Conservation (phyloP, 2,888 invertebrate species). For the Thereva nobilitata region DNA sequence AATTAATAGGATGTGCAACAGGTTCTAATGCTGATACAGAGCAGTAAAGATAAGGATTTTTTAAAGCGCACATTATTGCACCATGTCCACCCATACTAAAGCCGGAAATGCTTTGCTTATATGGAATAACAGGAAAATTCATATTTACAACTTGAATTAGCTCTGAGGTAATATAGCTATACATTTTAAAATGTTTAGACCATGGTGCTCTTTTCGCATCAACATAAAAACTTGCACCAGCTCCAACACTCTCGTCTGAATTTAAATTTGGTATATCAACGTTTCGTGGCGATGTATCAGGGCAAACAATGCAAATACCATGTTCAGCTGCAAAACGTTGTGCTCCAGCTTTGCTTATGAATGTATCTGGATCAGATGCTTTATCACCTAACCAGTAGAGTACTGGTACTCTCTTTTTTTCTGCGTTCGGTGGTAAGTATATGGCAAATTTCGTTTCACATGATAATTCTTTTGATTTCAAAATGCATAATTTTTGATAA, state of each 20-base stretch:
- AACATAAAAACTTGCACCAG: slow-evolving; percentile 90
- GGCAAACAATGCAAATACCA: slow-evolving; percentile 81
- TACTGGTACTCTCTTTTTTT: slow-evolving; percentile 67
- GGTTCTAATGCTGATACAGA: slow-evolving; percentile 91
- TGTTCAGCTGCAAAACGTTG: slow-evolving; percentile 84
- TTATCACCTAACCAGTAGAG: slow-evolving; percentile 88
- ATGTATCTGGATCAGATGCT: slow-evolving; percentile 89
- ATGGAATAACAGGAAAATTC: slow-evolving; percentile 68
- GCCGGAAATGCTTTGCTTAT: slow-evolving; percentile 73
- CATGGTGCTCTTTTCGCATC: slow-evolving; percentile 86
- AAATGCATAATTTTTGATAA: slow-evolving; percentile 69
- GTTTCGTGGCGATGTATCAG: slow-evolving; percentile 91
- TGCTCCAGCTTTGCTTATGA: slow-evolving; percentile 87
- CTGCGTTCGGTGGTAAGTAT: slow-evolving; percentile 71
- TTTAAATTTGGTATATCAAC: slow-evolving; percentile 85
- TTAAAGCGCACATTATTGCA: slow-evolving; percentile 80
- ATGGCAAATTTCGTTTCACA: slow-evolving; percentile 90
- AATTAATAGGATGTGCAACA: slow-evolving; percentile 80
- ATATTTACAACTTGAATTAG: slow-evolving; percentile 70
- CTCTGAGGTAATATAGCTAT: slow-evolving; percentile 76
- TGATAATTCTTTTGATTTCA: slow-evolving; percentile 63
- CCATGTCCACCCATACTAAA: slow-evolving; percentile 98
- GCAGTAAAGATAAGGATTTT: slow-evolving; percentile 82
- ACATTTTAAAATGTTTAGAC: slow-evolving; percentile 61
- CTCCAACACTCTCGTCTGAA: slow-evolving; percentile 88